A percentile compares a stretch with the other conserved stretches of the same genome.
Evolutionary conservation across 2,113 vertebrate species (phyloP).

Genomic region (Amphilophus citrinellus): DNA sequence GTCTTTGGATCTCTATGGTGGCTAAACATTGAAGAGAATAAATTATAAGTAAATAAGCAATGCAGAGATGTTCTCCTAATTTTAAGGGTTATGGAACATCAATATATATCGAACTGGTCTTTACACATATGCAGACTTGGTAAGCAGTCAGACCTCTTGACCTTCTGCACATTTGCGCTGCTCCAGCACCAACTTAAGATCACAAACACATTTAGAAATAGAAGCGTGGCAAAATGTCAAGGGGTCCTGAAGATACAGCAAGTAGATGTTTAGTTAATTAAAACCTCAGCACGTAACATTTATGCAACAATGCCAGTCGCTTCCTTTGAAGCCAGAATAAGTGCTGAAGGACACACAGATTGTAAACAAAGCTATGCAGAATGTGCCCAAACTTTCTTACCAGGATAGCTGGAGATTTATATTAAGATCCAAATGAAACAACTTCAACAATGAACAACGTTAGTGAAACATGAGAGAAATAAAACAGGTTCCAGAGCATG

Average conservation of each 20-base stretch:
- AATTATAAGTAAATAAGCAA: slow-evolving; percentile 2
- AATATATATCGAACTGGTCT: slow-evolving; percentile 15
- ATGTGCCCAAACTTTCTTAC: slow-evolving; percentile 4
- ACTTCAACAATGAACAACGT: neutral
- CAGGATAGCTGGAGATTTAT: neutral
- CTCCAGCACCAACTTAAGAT: slow-evolving; percentile 1
- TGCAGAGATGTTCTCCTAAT: neutral
- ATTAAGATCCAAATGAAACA: slow-evolving; percentile 16
- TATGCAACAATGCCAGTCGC: slow-evolving; percentile 9
- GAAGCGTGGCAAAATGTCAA: slow-evolving; percentile 23
- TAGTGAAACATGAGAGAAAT: neutral
- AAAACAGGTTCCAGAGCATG: neutral
- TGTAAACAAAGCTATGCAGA: neutral
- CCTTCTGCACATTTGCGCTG: slow-evolving; percentile 32
- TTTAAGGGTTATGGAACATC: slow-evolving; percentile 20
- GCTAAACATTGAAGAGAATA: neutral
- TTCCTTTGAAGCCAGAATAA: slow-evolving; percentile 14
- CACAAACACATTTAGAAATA: slow-evolving; percentile 21
- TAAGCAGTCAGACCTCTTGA: slow-evolving; percentile 45
- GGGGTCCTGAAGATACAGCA: slow-evolving; percentile 14
- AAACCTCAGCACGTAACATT: neutral
- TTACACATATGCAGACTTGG: neutral
- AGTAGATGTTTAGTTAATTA: slow-evolving; percentile 29
- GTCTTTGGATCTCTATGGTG: neutral
- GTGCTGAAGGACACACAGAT: slow-evolving; percentile 20